These are phyloP conservation scores for Tor tambroides DNA, from an alignment of 2,113 vertebrate genomes.

Conservation along the genomic window DNA sequence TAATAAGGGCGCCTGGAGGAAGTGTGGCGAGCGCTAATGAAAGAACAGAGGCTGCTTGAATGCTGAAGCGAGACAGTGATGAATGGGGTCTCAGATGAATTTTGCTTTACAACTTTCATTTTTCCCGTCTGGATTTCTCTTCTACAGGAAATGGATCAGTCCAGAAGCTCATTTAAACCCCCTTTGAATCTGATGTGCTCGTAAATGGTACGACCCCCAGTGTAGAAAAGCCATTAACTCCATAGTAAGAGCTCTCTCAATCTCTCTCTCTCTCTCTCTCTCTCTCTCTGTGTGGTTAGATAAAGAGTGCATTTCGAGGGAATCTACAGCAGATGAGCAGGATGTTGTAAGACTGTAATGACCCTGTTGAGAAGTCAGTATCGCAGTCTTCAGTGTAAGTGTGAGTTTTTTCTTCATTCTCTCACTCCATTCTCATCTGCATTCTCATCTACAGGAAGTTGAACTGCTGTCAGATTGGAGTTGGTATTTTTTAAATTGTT, in stretches of 20 bases:
- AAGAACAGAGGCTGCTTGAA: not conserved
- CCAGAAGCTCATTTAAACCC: constrained; percentile 22
- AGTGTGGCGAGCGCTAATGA: constrained; percentile 19
- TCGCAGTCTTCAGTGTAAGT: constrained; percentile 48
- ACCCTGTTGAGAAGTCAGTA: constrained; percentile 45
- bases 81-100: not conserved
- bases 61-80: not conserved
- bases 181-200: constrained; percentile 17
- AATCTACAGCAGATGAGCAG: not conserved
- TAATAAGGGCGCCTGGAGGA: constrained; percentile 36
- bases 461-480: not conserved
- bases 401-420: not conserved
- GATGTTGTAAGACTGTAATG: constrained; percentile 1
- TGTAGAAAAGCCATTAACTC: constrained; percentile 25
- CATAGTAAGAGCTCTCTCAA: constrained; percentile 9
- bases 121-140: not conserved
- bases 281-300: constrained; percentile 14
- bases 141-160: constrained; percentile 27
- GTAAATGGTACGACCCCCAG: constrained; percentile 48
- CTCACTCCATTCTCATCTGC: not conserved
- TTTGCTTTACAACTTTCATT: not conserved
- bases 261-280: constrained; percentile 22
- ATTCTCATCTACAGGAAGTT: not conserved
- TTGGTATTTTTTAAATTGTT: not conserved
- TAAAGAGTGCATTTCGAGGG: not conserved